These are phyloP conservation scores for Hormiphora californensis DNA, from an alignment of 37 sponge, comb jelly and placozoan species.

Conservation along the genomic window DNA sequence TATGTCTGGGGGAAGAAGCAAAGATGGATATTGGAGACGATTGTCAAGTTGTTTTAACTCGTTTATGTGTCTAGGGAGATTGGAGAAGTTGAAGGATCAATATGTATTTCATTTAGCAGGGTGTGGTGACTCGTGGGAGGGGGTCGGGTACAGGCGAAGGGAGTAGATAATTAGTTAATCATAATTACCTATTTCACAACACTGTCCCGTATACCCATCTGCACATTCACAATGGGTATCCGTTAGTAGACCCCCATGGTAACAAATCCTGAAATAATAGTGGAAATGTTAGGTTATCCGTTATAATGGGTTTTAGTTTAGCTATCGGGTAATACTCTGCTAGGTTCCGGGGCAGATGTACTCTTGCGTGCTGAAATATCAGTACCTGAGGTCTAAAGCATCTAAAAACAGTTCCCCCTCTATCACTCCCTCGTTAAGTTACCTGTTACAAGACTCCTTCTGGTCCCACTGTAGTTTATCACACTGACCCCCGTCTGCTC, in stretches of 20 bases:
- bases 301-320: too few species aligned
- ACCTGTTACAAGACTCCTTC: constrained; percentile 9
- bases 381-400: too few species aligned
- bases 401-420: neutral
- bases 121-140: too few species aligned
- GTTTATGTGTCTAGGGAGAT: neutral
- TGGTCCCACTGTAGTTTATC: neutral
- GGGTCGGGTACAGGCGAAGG: too few species aligned
- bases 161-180: too few species aligned
- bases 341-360: too few species aligned
- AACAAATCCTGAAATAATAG: neutral
- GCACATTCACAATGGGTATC: neutral
- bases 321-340: too few species aligned
- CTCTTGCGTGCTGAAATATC: too few species aligned
- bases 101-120: neutral
- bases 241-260: neutral
- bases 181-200: constrained; percentile 33
- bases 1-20: neutral
- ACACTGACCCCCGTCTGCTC: constrained; percentile 32
- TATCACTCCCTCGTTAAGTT: neutral
- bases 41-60: too few species aligned
- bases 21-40: too few species aligned
- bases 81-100: neutral
- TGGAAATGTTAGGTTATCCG: neutral
- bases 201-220: neutral